These are phyloP conservation scores for Metopia argyrocephala DNA, from an alignment of 2,888 invertebrate genomes.

Conservation along the genomic window DNA sequence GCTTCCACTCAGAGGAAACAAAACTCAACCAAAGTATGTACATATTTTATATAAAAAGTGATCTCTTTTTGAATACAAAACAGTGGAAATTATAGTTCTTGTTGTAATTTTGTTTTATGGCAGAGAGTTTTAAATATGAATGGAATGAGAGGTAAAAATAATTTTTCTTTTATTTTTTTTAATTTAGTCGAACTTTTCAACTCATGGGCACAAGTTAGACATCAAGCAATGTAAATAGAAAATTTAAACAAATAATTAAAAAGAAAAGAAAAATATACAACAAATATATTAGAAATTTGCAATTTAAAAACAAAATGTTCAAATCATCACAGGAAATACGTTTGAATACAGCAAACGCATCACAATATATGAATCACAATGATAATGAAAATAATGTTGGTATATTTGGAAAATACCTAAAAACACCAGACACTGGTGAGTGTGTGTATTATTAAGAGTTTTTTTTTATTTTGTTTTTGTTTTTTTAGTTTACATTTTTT, in stretches of 20 bases:
- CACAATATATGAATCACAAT: constrained; percentile 34
- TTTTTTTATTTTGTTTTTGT: neutral
- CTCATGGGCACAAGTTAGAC: constrained; percentile 47
- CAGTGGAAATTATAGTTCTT: constrained; percentile 21
- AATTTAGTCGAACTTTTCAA: constrained; percentile 53
- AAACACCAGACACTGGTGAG: constrained; percentile 76
- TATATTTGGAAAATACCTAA: constrained; percentile 76
- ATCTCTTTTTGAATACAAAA: constrained; percentile 33
- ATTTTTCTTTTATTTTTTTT: constrained; percentile 47
- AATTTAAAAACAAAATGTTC: constrained; percentile 71
- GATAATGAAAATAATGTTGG: constrained; percentile 69
- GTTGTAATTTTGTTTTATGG: neutral
- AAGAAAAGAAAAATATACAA: neutral
- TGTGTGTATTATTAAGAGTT: constrained; percentile 42
- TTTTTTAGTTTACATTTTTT: no score
- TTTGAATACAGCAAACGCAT: constrained; percentile 69
- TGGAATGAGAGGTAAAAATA: constrained; percentile 53
- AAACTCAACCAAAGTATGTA: neutral
- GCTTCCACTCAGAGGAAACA: neutral
- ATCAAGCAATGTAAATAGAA: constrained; percentile 18
- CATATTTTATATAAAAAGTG: constrained; percentile 12
- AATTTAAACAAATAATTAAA: constrained; percentile 3
- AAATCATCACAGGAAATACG: constrained; percentile 78
- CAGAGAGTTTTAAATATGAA: constrained; percentile 42
- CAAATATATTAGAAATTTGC: neutral